Evolutionary conservation across 92 coral and sea anemone species (phyloP).

Genomic region (Umimayanthus chanpuru): DNA sequence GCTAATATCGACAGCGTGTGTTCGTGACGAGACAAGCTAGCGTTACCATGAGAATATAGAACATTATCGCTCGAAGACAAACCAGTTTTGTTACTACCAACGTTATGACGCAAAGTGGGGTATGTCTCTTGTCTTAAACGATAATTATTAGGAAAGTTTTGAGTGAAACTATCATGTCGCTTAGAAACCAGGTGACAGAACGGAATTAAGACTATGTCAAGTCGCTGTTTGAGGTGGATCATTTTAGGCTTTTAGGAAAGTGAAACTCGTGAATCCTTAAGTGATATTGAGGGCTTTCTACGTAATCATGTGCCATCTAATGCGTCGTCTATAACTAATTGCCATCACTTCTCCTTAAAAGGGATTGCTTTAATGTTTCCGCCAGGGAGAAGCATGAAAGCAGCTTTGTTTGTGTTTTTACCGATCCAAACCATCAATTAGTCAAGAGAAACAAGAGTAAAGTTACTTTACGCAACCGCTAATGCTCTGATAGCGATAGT

Average conservation of each 20-base stretch:
- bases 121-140: not conserved
- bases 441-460: not conserved
- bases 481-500: not conserved
- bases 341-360: conserved; percentile 14
- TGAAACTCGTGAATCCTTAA: conserved; percentile 17
- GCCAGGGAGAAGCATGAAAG: conserved; percentile 28
- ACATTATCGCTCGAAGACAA: conserved; percentile 4
- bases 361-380: conserved; percentile 38
- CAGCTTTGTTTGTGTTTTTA: conserved; percentile 40
- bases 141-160: not conserved
- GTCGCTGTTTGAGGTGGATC: conserved; percentile 2
- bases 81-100: not conserved
- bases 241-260: conserved; percentile 28
- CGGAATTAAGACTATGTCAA: not conserved
- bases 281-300: conserved; percentile 25
- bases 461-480: not conserved
- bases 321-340: conserved; percentile 16
- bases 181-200: not conserved
- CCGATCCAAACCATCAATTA: conserved; percentile 29
- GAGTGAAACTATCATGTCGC: not conserved
- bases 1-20: conserved; percentile 5
- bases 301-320: conserved; percentile 30
- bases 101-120: not conserved
- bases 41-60: conserved; percentile 2
- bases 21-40: not conserved